phyloP scores from a whole-genome alignment of 2,888 invertebrate genomes.

The Pheosia gnoma region DNA sequence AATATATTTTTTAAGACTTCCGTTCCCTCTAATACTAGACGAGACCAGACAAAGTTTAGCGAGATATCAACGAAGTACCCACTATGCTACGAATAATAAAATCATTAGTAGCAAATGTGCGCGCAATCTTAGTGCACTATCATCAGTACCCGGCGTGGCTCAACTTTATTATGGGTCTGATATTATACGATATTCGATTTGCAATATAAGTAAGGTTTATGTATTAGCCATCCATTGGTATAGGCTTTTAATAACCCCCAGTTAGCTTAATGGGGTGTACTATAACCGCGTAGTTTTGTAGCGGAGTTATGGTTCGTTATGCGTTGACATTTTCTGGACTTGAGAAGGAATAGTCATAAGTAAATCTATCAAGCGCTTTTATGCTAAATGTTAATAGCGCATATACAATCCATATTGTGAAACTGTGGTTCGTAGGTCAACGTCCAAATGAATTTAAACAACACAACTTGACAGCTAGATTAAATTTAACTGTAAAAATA shows the following conservation, averaged over 20 bases:
- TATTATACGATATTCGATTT: slow-evolving; percentile 10
- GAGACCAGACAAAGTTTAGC: no score
- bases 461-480: slow-evolving; percentile 31
- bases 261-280: neutral
- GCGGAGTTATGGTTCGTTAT: slow-evolving; percentile 2
- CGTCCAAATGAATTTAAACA: slow-evolving; percentile 31
- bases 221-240: slow-evolving; percentile 1
- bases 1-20: no score
- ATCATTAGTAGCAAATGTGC: neutral
- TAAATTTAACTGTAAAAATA: slow-evolving; percentile 15
- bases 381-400: no score
- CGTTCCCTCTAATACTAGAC: no score
- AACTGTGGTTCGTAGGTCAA: no score
- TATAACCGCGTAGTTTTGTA: neutral
- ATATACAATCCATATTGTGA: no score
- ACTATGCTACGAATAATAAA: no score
- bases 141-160: slow-evolving; percentile 1
- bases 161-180: slow-evolving; percentile 6
- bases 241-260: neutral
- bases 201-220: slow-evolving; percentile 9
- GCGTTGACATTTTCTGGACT: neutral
- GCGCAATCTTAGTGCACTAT: slow-evolving; percentile 2
- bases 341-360: no score
- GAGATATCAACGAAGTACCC: no score
- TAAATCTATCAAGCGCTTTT: no score